Percentiles rank a stretch among this genome's conserved stretches.
Evolutionary conservation across 2,113 vertebrate species (phyloP).

Genomic region (Gavia stellata): DNA sequence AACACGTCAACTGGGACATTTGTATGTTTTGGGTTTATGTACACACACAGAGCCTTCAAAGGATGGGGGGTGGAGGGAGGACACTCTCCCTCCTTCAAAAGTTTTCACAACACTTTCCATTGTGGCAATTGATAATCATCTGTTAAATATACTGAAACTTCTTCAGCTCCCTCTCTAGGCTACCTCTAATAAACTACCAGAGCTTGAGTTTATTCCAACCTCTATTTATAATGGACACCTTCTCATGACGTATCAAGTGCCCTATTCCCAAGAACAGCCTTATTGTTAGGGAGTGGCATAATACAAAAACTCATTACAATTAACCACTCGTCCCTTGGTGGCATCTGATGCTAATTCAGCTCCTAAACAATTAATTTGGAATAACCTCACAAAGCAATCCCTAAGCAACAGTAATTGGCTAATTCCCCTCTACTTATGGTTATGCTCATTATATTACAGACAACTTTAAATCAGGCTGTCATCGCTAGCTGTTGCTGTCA

Average conservation of each 20-base stretch:
- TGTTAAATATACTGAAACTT: background rate
- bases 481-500: background rate
- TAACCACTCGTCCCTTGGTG: constrained; percentile 28
- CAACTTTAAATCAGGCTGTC: constrained; percentile 48
- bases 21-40: constrained; percentile 25
- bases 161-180: background rate
- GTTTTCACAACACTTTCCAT: constrained; percentile 37
- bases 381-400: constrained; percentile 29
- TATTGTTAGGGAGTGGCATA: background rate
- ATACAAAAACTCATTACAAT: background rate
- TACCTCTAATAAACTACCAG: background rate
- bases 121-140: constrained; percentile 21
- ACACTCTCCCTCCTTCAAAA: background rate
- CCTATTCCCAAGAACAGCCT: background rate
- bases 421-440: constrained; percentile 22
- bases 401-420: constrained; percentile 18
- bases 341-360: background rate
- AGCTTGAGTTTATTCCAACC: background rate
- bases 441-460: constrained; percentile 40
- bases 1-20: constrained; percentile 56
- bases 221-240: background rate
- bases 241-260: background rate
- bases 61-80: background rate
- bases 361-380: background rate
- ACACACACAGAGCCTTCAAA: background rate